Evolutionary conservation across 2,113 vertebrate genomes (phyloP).

Genomic region (Paralichthys olivaceus): DNA sequence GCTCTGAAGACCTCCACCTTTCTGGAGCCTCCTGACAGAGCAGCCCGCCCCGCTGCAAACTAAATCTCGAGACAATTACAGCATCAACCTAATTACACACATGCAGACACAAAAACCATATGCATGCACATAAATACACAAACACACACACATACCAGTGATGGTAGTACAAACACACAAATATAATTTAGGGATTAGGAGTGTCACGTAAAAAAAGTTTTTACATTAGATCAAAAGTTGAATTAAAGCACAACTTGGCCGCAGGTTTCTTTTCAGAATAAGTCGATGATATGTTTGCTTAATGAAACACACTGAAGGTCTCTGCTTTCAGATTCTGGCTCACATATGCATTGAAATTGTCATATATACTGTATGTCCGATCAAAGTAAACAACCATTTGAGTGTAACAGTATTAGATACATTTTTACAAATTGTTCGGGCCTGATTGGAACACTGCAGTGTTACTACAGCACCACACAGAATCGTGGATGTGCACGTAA

Average conservation of each 20-base stretch:
- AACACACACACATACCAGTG: not conserved
- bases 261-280: not conserved
- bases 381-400: no score
- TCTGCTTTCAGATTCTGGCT: not conserved
- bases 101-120: constrained; percentile 35
- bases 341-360: constrained; percentile 1
- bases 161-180: not conserved
- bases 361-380: no score
- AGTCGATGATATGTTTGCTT: not conserved
- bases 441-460: no score
- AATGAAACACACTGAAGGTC: not conserved
- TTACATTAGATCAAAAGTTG: constrained; percentile 32
- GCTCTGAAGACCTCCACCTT: constrained; percentile 56
- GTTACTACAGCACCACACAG: not conserved
- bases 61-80: constrained; percentile 69
- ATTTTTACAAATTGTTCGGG: no score
- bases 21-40: constrained; percentile 51
- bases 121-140: not conserved
- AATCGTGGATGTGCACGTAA: no score
- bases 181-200: not conserved
- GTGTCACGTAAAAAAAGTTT: constrained; percentile 9
- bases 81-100: constrained; percentile 69
- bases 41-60: constrained; percentile 48
- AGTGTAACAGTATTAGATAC: not conserved
- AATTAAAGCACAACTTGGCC: constrained; percentile 18